Evolutionary conservation across 37 sponge, comb jelly and placozoan genomes (phyloP).

Genomic region (Ianthella basta): DNA sequence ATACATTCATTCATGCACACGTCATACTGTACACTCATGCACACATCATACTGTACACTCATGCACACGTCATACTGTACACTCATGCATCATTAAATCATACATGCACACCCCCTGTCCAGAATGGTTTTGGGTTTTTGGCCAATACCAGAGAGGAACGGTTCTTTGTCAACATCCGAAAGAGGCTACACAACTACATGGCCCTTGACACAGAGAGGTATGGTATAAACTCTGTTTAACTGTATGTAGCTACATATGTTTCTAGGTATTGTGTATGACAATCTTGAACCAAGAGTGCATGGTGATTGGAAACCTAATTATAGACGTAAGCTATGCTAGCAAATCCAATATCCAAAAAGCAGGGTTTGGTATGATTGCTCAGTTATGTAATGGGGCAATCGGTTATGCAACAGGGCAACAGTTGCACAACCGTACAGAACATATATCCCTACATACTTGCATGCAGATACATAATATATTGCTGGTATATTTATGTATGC

Average conservation of each 20-base stretch:
- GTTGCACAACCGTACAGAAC: too few species aligned
- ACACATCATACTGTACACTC: background rate
- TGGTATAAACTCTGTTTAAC: background rate
- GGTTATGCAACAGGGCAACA: too few species aligned
- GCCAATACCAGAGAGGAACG: background rate
- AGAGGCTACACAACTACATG: background rate
- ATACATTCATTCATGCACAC: too few species aligned
- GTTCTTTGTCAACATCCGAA: background rate
- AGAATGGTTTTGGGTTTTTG: slow-evolving; percentile 1
- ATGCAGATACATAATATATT: too few species aligned
- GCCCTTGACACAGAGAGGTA: slow-evolving; percentile 15
- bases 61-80: background rate
- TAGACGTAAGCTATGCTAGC: too few species aligned
- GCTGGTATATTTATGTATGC: too few species aligned
- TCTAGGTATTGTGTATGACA: background rate
- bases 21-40: background rate
- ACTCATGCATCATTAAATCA: background rate
- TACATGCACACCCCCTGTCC: background rate
- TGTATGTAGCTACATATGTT: background rate
- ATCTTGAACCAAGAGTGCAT: background rate
- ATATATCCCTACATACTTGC: too few species aligned
- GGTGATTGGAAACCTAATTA: too few species aligned
- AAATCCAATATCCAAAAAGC: too few species aligned
- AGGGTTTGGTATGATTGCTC: too few species aligned
- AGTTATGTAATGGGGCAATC: too few species aligned